phyloP scores from a whole-genome alignment of 2,888 invertebrate species.

The Chouioia cunea region DNA sequence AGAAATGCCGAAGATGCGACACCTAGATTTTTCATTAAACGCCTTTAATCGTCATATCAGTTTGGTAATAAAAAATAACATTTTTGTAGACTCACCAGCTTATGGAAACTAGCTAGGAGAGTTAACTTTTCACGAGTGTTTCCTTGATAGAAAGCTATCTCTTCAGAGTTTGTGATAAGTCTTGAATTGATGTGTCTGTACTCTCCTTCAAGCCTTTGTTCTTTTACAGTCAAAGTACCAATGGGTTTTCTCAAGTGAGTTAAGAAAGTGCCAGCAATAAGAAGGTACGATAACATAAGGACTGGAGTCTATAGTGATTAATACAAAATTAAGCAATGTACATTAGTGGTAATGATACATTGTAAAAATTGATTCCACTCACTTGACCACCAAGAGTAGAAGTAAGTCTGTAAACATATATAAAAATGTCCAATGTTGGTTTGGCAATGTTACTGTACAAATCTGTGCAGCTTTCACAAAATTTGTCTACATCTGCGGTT shows the following conservation, averaged over 20 bases:
- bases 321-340: constrained; percentile 19
- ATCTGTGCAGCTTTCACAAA: constrained; percentile 95
- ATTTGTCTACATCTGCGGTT: constrained; percentile 97
- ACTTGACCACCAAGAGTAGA: constrained; percentile 86
- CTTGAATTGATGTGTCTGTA: constrained; percentile 97
- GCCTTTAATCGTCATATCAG: background rate
- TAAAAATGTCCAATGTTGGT: constrained; percentile 92
- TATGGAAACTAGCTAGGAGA: constrained; percentile 88
- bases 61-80: background rate
- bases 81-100: constrained; percentile 72
- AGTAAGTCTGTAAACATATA: constrained; percentile 92
- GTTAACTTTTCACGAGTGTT: constrained; percentile 90
- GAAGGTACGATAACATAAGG: constrained; percentile 87
- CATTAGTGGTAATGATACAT: constrained; percentile 23
- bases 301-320: constrained; percentile 81
- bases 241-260: constrained; percentile 91
- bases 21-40: constrained; percentile 70
- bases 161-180: constrained; percentile 97
- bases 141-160: constrained; percentile 87
- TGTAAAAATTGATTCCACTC: constrained; percentile 41
- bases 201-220: constrained; percentile 98
- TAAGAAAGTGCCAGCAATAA: constrained; percentile 87
- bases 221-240: constrained; percentile 87
- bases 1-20: constrained; percentile 85
- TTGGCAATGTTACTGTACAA: constrained; percentile 97